Evolutionary conservation across 1,140 invertebrate genomes (phyloP).

Genomic region (Sinonovacula constricta): DNA sequence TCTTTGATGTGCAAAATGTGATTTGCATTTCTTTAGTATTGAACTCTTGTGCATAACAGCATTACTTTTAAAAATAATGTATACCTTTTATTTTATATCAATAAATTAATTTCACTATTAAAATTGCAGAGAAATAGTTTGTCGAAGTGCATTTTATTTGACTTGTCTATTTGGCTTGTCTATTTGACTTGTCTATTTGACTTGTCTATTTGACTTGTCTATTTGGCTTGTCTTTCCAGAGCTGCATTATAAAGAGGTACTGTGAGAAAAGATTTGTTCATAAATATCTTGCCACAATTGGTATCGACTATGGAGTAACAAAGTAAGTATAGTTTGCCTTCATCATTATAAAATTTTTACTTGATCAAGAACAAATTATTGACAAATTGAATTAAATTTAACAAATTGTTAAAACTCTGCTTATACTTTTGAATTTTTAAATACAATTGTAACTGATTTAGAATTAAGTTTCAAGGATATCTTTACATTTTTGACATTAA

Average conservation of each 20-base stretch:
- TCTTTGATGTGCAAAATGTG: too few relatives aligned
- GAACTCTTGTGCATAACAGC: not conserved
- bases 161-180: not conserved
- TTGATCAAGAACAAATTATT: not conserved
- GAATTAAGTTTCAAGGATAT: too few relatives aligned
- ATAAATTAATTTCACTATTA: not conserved
- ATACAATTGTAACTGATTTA: too few relatives aligned
- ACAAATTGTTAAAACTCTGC: too few relatives aligned
- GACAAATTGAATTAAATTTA: too few relatives aligned
- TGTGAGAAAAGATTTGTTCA: constrained; percentile 81
- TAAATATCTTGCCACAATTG: constrained; percentile 80
- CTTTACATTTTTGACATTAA: too few relatives aligned
- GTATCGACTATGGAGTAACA: constrained; percentile 81
- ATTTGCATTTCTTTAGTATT: too few relatives aligned
- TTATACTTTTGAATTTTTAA: too few relatives aligned
- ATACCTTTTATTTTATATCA: not conserved
- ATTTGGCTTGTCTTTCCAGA: constrained; percentile 69
- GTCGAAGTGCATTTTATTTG: not conserved
- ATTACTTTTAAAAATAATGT: not conserved
- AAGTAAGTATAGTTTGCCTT: constrained; percentile 71
- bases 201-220: not conserved
- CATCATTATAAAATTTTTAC: not conserved
- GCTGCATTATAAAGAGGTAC: constrained; percentile 80
- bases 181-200: not conserved
- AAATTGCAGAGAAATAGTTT: not conserved